Evolutionary conservation across 2,888 invertebrate species (phyloP).

Genomic region (Phrixothrix hirtus): DNA sequence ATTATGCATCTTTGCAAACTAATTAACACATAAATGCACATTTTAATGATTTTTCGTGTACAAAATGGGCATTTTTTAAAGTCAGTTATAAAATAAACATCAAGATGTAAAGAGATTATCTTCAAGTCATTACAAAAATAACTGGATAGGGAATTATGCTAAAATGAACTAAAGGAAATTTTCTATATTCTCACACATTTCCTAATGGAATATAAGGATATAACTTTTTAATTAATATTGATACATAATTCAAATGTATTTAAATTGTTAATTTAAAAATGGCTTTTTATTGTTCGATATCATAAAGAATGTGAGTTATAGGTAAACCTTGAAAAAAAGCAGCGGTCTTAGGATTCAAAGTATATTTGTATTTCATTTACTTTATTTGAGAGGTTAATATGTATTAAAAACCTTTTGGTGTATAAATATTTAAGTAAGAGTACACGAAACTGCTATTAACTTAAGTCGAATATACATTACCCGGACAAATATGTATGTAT

Average conservation of each 20-base stretch:
- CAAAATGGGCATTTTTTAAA: too few species aligned
- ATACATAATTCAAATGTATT: background rate
- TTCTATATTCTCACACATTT: too few species aligned
- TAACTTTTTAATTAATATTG: background rate
- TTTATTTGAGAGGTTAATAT: slow-evolving; percentile 44
- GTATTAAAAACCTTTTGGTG: slow-evolving; percentile 42
- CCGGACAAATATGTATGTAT: slow-evolving; percentile 20
- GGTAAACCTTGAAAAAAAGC: slow-evolving; percentile 10
- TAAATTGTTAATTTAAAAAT: background rate
- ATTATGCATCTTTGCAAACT: too few species aligned
- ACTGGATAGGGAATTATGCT: background rate
- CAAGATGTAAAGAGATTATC: too few species aligned
- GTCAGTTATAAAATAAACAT: too few species aligned
- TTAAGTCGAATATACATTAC: slow-evolving; percentile 23
- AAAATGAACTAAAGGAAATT: background rate
- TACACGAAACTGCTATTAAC: slow-evolving; percentile 42
- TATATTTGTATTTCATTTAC: slow-evolving; percentile 48
- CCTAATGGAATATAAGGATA: background rate
- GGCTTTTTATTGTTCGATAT: too few species aligned
- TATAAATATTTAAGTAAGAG: slow-evolving; percentile 42
- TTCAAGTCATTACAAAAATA: background rate
- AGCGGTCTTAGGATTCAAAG: slow-evolving; percentile 32
- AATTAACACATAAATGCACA: too few species aligned
- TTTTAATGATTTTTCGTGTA: too few species aligned
- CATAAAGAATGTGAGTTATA: background rate